Percentiles rank a stretch among this genome's conserved stretches.
These are phyloP conservation scores for Kradibia gibbosae DNA, from an alignment of 1,140 invertebrate genomes.

Conservation along the genomic window DNA sequence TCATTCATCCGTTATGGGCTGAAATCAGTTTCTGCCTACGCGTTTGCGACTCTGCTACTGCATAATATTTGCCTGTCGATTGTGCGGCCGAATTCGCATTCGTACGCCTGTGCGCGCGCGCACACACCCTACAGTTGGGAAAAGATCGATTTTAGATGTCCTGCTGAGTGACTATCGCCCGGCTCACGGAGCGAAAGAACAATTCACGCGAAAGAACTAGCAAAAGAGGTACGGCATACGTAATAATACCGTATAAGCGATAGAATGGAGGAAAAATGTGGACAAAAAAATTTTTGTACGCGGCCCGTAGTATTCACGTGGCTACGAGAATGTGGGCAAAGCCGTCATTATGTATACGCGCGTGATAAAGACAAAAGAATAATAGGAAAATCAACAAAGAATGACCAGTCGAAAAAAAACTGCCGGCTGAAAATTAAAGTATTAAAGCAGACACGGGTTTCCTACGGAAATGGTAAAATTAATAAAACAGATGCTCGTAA, in stretches of 20 bases:
- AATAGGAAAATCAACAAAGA: not conserved
- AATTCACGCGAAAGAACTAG: not conserved
- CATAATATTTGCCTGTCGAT: no score
- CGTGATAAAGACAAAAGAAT: conserved; percentile 27
- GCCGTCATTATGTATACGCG: no score
- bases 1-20: no score
- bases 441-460: no score
- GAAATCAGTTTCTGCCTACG: no score
- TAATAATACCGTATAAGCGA: not conserved
- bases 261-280: conserved; percentile 24
- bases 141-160: conserved; percentile 54
- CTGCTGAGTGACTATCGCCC: conserved; percentile 9
- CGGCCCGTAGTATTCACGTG: not conserved
- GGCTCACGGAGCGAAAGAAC: conserved; percentile 3
- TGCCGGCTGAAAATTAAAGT: no score
- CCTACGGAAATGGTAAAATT: no score
- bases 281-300: not conserved
- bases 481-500: no score
- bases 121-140: not conserved
- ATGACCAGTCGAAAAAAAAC: not conserved
- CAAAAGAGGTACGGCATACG: not conserved
- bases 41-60: no score
- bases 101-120: not conserved
- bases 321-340: not conserved
- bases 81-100: not conserved